Evolutionary conservation across 2,888 invertebrate species (phyloP), one percentile per base, ranked within the genome.

Genomic region (Limenitis arthemis): DNA sequence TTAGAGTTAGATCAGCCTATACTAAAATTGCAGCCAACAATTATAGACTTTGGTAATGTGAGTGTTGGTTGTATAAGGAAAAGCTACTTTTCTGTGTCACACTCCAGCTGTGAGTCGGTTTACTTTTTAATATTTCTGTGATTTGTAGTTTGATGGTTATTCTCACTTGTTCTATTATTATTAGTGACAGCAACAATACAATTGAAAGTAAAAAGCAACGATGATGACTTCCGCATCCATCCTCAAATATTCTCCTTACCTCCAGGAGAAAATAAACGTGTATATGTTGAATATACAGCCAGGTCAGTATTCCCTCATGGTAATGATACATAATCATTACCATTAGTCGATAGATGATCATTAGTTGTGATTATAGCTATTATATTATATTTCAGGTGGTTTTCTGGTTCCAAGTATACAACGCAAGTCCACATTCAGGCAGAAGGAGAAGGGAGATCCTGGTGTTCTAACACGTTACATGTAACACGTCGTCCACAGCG

Each of bases 221-320:
- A 62, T 11, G 54, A 54, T 0, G 69, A 69, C 47, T 75, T 76
- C 54, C 44, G 55, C 9, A 49, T 77, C 36, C 69, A 69, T 65
- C 82, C 82, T 34, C 58, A 49, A 0, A 51, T n/a, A 5, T 40
- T 79, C 28, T 44, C 53, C 4, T 54, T 82, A 34, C 44, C 57
- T 1, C 74, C 79, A 0, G 63, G 67, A 4, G 44, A 42, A 7
- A 51, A 59, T 6, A 62, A 55, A 11, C 57, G 67, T 1, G 59
- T 80, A 8, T 78, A 77, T 60, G 59, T 82, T 28, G 77, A 76
- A 52, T 81, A 77, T 54, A 71, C 69, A 0, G 72, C 77, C 33
- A 66, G 60, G 79, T 79, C 46, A 58, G 38, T 44, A 64, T 64
- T 44, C 49, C 12, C 20, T 2, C 33, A 40, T 47, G 8, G n/a